phyloP scores from a whole-genome alignment of 1,140 invertebrate species.

The Nephila pilipes region DNA sequence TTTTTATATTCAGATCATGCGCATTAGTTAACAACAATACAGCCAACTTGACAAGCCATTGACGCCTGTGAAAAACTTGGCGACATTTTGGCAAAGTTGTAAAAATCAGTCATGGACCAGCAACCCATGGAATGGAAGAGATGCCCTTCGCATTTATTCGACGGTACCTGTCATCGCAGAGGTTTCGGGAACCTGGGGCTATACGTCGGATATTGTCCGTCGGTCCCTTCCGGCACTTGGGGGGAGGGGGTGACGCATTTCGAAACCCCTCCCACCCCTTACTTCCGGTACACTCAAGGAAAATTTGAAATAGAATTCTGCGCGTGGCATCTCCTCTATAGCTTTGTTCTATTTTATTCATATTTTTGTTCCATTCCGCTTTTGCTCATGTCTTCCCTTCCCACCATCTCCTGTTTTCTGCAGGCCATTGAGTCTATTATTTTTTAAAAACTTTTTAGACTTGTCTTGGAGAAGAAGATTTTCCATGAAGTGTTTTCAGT shows the following conservation, averaged over 20 bases:
- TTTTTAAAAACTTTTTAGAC: neutral
- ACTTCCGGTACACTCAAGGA: conserved; percentile 34
- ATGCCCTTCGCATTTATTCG: conserved; percentile 46
- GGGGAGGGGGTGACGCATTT: conserved; percentile 13
- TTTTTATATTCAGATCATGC: too few relatives aligned
- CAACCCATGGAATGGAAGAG: conserved; percentile 37
- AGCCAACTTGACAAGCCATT: too few relatives aligned
- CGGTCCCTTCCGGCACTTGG: conserved; percentile 32
- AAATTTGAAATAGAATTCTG: conserved; percentile 46
- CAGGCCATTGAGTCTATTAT: conserved; percentile 50
- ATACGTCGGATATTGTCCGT: conserved; percentile 53
- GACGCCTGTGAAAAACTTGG: neutral
- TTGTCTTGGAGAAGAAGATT: neutral
- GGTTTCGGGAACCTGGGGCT: conserved; percentile 50
- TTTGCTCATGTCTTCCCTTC: neutral
- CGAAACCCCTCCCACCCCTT: neutral
- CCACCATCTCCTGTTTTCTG: neutral
- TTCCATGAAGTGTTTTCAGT: neutral
- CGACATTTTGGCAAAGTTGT: neutral
- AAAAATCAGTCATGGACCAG: neutral
- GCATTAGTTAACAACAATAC: too few relatives aligned
- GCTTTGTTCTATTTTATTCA: conserved; percentile 35
- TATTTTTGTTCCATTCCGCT: conserved; percentile 17
- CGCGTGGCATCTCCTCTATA: conserved; percentile 49
- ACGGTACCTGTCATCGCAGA: conserved; percentile 43